A percentile compares a stretch with the other conserved stretches of the same genome.
Conservation (phyloP, 2,797 vertebrate species). For the Brachyalestes nurse region DNA sequence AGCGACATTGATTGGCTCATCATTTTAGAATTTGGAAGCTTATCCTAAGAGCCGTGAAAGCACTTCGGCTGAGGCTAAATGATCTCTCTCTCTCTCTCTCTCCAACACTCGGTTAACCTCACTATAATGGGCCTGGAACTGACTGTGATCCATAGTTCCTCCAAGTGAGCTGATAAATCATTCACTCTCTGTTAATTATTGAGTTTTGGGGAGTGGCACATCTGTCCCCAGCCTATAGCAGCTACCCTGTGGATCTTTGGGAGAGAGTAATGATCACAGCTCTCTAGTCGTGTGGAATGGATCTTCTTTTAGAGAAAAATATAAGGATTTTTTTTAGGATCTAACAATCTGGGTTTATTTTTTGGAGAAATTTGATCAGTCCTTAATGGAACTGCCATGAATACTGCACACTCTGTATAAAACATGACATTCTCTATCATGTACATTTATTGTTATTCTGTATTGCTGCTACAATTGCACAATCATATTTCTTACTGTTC, state of each 20-base stretch:
- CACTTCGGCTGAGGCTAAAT: conserved; percentile 23
- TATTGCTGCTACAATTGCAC: too few relatives aligned
- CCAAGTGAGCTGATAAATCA: conserved; percentile 41
- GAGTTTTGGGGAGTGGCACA: conserved; percentile 29
- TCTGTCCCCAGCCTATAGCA: conserved; percentile 24
- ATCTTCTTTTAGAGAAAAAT: not conserved
- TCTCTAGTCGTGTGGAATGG: not conserved
- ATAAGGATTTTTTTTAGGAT: too few relatives aligned
- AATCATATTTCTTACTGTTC: too few relatives aligned
- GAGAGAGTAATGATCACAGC: not conserved
- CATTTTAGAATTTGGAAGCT: conserved; percentile 24
- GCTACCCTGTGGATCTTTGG: conserved; percentile 9
- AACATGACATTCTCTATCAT: too few relatives aligned
- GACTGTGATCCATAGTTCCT: conserved; percentile 15
- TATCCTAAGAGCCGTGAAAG: conserved; percentile 2
- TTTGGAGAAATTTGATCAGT: too few relatives aligned
- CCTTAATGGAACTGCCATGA: too few relatives aligned
- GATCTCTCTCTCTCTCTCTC: not conserved
- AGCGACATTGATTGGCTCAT: conserved; percentile 15
- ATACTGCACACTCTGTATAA: too few relatives aligned
- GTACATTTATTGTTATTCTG: too few relatives aligned
- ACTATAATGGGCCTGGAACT: conserved; percentile 18
- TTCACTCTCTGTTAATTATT: conserved; percentile 45
- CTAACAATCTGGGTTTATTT: too few relatives aligned
- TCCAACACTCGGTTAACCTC: conserved; percentile 27